Base-by-base conservation (phyloP, 2,113 vertebrate species). In the Solea solea region DNA sequence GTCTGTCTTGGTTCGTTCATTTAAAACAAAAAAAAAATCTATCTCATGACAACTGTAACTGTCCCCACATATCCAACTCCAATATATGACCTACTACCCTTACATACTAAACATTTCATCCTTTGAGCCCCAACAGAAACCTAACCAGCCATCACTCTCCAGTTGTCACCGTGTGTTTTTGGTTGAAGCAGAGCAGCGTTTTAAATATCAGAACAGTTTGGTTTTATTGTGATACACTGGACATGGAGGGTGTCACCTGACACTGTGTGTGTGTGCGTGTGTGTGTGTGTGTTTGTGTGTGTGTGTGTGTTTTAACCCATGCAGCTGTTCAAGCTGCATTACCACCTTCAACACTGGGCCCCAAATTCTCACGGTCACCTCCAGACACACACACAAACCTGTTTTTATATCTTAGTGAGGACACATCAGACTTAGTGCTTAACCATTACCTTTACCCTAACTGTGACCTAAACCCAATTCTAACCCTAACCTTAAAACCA, bases 261-360 rank as follows among this genome's bases (percentile, higher is more conserved):
- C 77, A 8, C 76, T 80, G n/a, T 61, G 6, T 69, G 46, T 68
- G 64, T 78, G 72, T 69, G 65, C 73, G 66, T 70, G 48, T 25
- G 50, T 15, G 54, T 28, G 15, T 7, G 15, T 70, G 52, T 69
- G 27, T 6, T 48, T 25, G 50, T 15, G 54, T 28, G 15, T 7
- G 15, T 70, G 52, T 69, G 27, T 7, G 42, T 48, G 45, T 78
- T 70, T 70, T 67, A 73, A 59, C 67, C 60, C 73, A 44, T 21
- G 67, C 86, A 90, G 83, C 86, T 87, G 87, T 84, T 88, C 72
- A 64, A 34, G n/a, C 58, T 74, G 75, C 72, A 89, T 86, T 86
- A 89, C 56, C 80, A 80, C 86, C 70, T 87, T 60, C 60, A 69
- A 48, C 65, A 55, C 49, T 15, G 77, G 67, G 75, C 80, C 84